Conservation (phyloP, 2,797 vertebrate genomes). For the Bovichtus variegatus region DNA sequence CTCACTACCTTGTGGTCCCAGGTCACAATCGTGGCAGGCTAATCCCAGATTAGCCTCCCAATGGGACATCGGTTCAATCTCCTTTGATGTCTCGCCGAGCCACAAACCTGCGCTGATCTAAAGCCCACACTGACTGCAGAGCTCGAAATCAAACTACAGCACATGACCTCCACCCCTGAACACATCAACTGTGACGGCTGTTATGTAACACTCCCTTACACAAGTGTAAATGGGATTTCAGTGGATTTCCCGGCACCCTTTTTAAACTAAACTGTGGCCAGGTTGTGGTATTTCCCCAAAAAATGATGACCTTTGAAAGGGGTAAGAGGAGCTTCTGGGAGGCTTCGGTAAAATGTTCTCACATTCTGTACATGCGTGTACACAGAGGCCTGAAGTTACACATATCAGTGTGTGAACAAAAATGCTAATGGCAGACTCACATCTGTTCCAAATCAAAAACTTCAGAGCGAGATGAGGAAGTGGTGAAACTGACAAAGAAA, state of each 20-base stretch:
- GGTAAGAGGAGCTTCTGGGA: not conserved
- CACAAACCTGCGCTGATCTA: constrained; percentile 2
- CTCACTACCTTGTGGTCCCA: constrained; percentile 16
- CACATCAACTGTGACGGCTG: constrained; percentile 3
- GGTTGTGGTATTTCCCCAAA: not conserved
- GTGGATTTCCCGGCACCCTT: constrained; percentile 26
- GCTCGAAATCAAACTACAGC: not conserved
- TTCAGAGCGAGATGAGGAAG: constrained; percentile 10
- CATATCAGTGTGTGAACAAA: not conserved
- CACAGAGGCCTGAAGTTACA: not conserved
- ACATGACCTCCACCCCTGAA: not conserved
- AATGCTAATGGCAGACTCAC: not conserved
- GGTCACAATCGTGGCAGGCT: constrained; percentile 30
- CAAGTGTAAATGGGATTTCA: constrained; percentile 29
- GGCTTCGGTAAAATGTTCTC: not conserved
- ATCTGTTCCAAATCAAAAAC: not conserved
- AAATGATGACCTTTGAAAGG: constrained; percentile 12
- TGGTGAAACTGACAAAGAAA: not conserved
- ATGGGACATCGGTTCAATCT: constrained; percentile 22
- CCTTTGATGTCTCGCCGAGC: constrained; percentile 32
- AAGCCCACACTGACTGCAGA: not conserved
- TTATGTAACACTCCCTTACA: not conserved
- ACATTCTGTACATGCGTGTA: not conserved
- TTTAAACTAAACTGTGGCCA: constrained; percentile 16
- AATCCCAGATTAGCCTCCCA: constrained; percentile 66